Base-by-base conservation (phyloP, 2,797 vertebrate species). In the Columba guinea region DNA sequence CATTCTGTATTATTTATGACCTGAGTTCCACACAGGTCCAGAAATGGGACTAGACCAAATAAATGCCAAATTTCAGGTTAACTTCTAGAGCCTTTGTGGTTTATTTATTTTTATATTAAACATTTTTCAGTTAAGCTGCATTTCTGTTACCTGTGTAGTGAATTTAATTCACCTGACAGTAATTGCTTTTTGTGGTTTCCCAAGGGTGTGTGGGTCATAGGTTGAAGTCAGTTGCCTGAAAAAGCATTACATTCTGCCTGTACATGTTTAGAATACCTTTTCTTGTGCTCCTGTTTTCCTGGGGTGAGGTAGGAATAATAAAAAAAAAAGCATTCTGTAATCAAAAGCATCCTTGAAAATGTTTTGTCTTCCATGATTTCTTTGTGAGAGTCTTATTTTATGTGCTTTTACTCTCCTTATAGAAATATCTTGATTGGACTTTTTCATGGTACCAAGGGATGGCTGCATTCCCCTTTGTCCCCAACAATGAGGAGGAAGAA, bases 381-480 rank as follows among this genome's bases (percentile, higher is more conserved):
- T 90, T 63, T 23, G 13, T 68, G 60, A 76, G 37, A 78, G 58
- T n/a, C 83, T 37, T 68, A 22, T 37, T 89, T 44, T 35, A 11
- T 35, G 7, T 88, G 14, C 18, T 81, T 90, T 79, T 65, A 48
- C 19, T 62, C 48, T 81, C 48, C 37, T 88, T 91, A 9, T 52
- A 99, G 99, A 98, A 99, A 79, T 98, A 98, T 74, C 97, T 99
- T 8, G 99, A 99, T 92, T 97, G 89, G 90, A 98, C 98, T 37
- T 99, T 99, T 96, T 98, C 98, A 19, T 99, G 99, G 99, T 98
- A 99, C 88, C 97, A 97, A 3, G 99, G 99, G 21, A 97, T 98
- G 90, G 97, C 98, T 73, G 82, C 95, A 24, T 99, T 99, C 80
- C 99, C 99, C 13, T 97, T 99, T 91, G 96, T 99, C 85, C 99